Conservation (phyloP, 2,113 vertebrate species). For the Dicaeum eximium region DNA sequence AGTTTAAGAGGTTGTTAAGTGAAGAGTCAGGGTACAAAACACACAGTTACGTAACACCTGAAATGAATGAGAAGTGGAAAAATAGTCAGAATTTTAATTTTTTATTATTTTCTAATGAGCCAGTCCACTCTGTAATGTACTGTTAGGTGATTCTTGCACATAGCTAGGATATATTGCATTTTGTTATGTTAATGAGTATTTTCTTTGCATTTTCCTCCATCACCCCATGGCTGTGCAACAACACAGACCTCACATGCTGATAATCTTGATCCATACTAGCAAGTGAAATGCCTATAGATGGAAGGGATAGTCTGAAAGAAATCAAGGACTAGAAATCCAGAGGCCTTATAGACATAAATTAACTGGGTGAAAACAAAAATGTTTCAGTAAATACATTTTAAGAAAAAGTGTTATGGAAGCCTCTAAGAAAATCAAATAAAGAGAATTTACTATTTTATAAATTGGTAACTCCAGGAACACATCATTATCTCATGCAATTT, state of each 20-base stretch:
- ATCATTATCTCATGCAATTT: not conserved
- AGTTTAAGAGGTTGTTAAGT: slow-evolving; percentile 1
- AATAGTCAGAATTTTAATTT: not conserved
- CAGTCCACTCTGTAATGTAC: not conserved
- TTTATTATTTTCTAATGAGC: not conserved
- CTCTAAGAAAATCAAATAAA: not conserved
- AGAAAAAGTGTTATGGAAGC: not conserved
- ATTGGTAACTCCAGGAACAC: not conserved
- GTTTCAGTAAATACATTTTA: not conserved
- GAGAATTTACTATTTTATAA: not conserved
- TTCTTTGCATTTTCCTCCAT: not conserved
- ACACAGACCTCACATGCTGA: not conserved
- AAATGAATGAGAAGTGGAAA: not conserved
- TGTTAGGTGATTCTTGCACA: not conserved
- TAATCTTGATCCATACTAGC: not conserved
- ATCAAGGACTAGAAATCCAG: not conserved
- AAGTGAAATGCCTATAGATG: not conserved
- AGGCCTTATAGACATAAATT: not conserved
- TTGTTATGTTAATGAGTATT: not conserved
- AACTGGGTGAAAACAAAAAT: not conserved
- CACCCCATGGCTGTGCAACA: not conserved
- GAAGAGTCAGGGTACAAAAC: not conserved
- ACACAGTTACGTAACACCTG: not conserved
- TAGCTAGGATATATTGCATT: not conserved
- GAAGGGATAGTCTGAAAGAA: not conserved